Base-by-base conservation (phyloP, 2,888 invertebrate genomes). In the Slavum lentiscoides region DNA sequence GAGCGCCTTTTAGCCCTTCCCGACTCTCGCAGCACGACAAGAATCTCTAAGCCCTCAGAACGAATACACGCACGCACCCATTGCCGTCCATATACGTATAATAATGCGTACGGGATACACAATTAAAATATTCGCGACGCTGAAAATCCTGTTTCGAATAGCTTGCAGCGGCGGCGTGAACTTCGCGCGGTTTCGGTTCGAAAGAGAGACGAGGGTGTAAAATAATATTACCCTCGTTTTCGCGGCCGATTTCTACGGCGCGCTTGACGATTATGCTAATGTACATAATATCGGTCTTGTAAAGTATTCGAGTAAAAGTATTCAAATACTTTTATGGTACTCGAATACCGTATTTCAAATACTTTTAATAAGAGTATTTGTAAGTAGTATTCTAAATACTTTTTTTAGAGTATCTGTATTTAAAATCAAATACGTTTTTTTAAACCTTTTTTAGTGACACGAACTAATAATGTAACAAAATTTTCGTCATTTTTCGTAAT, bases 61-160 rank as follows among this genome's bases (percentile, higher is more conserved):
- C 19, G 23, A 19, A 73, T 61, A 23, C 61, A n/a, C 61, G 19
- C 23, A 19, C 11, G 49, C 13, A 21, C 11, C 15, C 21, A 67
- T 6, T 9, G 7, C 43, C 7, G 4, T 43, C 4, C 30, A 30
- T 30, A 43, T 43, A 6, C 9, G 6, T 43, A 49, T 23, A 23
- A 53, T 17, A 59, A 43, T 59, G n/a, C n/a, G n/a, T n/a, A n/a
- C n/a, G n/a, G n/a, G n/a, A n/a, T 23, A 61, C 53, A 77, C 70
- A 77, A 77, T 77, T 77, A 77, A 77, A 77, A 77, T 77, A 77
- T 69, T 62, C 77, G 21, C 61, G n/a, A 19, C 23, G 11, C 37
- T 39, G 55, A 55, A 37, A 75, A 67, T 75, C 66, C 19, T 23
- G 3, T 30, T 30, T 43, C 39, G 58, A 58, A 58, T n/a, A n/a